A percentile compares a stretch with the other conserved stretches of the same genome.
These are phyloP conservation scores for Plutella xylostella DNA, from an alignment of 2,888 invertebrate species.

Conservation along the genomic window DNA sequence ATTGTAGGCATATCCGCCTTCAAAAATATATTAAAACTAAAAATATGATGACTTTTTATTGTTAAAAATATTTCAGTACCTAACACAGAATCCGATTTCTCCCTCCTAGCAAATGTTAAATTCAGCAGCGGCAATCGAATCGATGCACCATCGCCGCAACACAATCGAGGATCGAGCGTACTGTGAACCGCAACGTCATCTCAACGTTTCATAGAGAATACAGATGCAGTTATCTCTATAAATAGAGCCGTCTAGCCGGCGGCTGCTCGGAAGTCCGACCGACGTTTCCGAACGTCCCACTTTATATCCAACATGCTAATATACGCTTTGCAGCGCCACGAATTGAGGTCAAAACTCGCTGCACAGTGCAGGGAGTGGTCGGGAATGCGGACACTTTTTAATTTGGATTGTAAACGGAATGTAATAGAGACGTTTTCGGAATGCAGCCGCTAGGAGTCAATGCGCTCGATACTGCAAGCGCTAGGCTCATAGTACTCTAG, in stretches of 20 bases:
- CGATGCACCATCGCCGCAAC: no score
- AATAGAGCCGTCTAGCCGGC: slow-evolving; percentile 24
- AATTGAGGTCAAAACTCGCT: background rate
- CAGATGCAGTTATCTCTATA: slow-evolving; percentile 13
- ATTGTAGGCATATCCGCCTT: no score
- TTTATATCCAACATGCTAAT: slow-evolving; percentile 16
- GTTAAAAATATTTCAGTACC: no score
- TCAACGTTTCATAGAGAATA: no score
- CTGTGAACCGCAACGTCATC: no score
- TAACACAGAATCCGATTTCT: no score
- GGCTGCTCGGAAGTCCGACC: slow-evolving; percentile 24
- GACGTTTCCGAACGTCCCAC: slow-evolving; percentile 25
- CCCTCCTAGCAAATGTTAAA: no score
- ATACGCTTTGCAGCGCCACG: slow-evolving; percentile 20
- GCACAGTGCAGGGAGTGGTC: background rate
- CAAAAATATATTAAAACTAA: no score
- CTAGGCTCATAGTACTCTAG: slow-evolving; percentile 60
- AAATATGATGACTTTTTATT: no score
- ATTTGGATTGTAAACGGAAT: background rate
- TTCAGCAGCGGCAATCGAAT: no score
- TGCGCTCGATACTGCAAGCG: slow-evolving; percentile 18
- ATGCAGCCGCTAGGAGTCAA: background rate
- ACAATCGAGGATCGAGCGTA: no score
- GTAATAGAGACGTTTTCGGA: slow-evolving; percentile 24
- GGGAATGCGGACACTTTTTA: background rate